Conservation (phyloP, 2,113 vertebrate genomes). For the Redunca redunca region DNA sequence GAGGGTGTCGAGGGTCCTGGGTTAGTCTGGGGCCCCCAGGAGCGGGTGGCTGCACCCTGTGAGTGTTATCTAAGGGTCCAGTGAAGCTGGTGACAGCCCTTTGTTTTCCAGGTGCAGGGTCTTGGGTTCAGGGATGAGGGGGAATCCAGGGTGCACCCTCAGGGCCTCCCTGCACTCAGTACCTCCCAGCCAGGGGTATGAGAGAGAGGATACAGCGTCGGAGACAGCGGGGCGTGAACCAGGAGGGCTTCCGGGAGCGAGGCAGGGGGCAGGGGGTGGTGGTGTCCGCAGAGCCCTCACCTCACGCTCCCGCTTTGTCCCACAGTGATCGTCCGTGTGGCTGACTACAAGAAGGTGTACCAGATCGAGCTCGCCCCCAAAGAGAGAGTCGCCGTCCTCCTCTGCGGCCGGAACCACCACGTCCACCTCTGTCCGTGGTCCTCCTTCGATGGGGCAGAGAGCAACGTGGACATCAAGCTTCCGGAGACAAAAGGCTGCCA, state of each 20-base stretch:
- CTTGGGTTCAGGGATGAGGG: not conserved
- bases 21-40: not conserved
- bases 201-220: fast-evolving
- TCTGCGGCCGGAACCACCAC: conserved; percentile 92
- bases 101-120: no score
- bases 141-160: not conserved
- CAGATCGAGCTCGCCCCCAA: conserved; percentile 93
- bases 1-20: not conserved
- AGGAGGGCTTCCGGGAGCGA: not conserved
- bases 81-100: no score
- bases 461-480: conserved; percentile 90
- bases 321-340: conserved; percentile 93
- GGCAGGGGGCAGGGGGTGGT: fast-evolving
- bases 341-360: conserved; percentile 95
- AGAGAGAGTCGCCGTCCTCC: conserved; percentile 89
- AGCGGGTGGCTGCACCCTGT: not conserved
- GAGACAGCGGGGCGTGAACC: not conserved
- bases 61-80: fast-evolving
- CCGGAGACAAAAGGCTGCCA: conserved; percentile 96
- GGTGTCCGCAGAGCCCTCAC: not conserved
- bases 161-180: not conserved
- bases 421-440: conserved; percentile 93
- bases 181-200: not conserved
- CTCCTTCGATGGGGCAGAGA: conserved; percentile 90
- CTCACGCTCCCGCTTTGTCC: not conserved